These are phyloP conservation scores for Caradrina kadenii DNA, from an alignment of 2,888 invertebrate species.

Conservation along the genomic window DNA sequence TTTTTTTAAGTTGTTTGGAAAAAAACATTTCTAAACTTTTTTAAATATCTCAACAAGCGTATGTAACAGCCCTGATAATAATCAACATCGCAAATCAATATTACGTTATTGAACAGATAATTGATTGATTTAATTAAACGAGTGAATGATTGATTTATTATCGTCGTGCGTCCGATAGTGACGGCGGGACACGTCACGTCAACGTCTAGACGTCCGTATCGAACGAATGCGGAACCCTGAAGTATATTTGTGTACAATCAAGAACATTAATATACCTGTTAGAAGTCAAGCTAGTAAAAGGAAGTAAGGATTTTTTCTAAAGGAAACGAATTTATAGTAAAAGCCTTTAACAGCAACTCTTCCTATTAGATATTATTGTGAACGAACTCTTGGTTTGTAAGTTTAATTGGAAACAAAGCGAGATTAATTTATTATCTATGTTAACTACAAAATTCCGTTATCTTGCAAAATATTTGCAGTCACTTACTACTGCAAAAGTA, in stretches of 20 bases:
- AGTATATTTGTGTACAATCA: slow-evolving; percentile 48
- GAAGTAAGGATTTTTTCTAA: slow-evolving; percentile 1
- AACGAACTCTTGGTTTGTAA: neutral
- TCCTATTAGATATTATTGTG: too few relatives aligned
- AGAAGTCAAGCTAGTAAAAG: neutral
- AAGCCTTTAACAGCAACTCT: too few relatives aligned
- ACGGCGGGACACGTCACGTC: slow-evolving; percentile 60
- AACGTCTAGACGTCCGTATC: slow-evolving; percentile 55
- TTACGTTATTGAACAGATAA: slow-evolving; percentile 55
- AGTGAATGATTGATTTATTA: slow-evolving; percentile 64
- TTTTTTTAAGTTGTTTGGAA: neutral
- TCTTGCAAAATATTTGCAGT: slow-evolving; percentile 9
- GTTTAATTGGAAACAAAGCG: slow-evolving; percentile 17
- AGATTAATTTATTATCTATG: slow-evolving; percentile 6
- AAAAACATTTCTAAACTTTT: neutral
- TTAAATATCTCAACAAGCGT: slow-evolving; percentile 9
- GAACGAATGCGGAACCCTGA: slow-evolving; percentile 59
- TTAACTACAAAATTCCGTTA: slow-evolving; percentile 15
- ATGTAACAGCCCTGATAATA: slow-evolving; percentile 35
- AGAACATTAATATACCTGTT: slow-evolving; percentile 44
- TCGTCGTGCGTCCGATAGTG: slow-evolving; percentile 55
- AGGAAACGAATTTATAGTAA: too few relatives aligned
- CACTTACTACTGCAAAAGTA: slow-evolving; percentile 23
- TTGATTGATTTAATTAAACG: slow-evolving; percentile 63
- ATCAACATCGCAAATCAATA: slow-evolving; percentile 60